Percentiles rank a stretch among this genome's conserved stretches.
Evolutionary conservation across 2,888 invertebrate genomes (phyloP).

Genomic region (Drosophila fulvimacula): DNA sequence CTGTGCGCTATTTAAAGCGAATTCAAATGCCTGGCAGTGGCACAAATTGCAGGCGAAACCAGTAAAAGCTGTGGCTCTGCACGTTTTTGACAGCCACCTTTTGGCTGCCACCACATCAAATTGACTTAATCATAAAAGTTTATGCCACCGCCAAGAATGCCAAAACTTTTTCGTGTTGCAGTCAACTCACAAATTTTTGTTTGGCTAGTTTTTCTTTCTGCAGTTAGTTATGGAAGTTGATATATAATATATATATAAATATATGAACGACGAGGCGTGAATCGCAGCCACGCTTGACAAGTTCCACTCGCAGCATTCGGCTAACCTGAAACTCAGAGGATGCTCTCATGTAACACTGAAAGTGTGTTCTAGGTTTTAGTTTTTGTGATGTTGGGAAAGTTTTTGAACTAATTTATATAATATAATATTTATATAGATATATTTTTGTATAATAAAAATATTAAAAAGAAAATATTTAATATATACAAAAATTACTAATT

Average conservation of each 20-base stretch:
- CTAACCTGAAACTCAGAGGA: neutral
- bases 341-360: neutral
- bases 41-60: neutral
- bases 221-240: neutral
- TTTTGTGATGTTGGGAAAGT: neutral
- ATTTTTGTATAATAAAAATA: too few relatives aligned
- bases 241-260: neutral
- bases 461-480: too few relatives aligned
- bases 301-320: constrained; percentile 3
- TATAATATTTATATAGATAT: neutral
- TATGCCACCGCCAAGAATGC: constrained; percentile 28
- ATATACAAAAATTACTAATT: too few relatives aligned
- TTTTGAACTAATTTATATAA: neutral
- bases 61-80: neutral
- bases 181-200: constrained; percentile 9
- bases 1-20: neutral
- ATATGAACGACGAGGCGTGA: constrained; percentile 1
- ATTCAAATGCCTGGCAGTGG: constrained; percentile 4
- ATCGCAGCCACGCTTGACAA: constrained; percentile 9
- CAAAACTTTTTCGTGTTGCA: constrained; percentile 40
- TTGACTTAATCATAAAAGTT: constrained; percentile 61
- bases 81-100: constrained; percentile 16
- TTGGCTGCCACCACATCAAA: constrained; percentile 35
- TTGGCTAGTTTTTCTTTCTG: neutral
- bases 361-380: constrained; percentile 12